Evolutionary conservation across 2,113 vertebrate genomes (phyloP).

Genomic region (Indicator indicator): DNA sequence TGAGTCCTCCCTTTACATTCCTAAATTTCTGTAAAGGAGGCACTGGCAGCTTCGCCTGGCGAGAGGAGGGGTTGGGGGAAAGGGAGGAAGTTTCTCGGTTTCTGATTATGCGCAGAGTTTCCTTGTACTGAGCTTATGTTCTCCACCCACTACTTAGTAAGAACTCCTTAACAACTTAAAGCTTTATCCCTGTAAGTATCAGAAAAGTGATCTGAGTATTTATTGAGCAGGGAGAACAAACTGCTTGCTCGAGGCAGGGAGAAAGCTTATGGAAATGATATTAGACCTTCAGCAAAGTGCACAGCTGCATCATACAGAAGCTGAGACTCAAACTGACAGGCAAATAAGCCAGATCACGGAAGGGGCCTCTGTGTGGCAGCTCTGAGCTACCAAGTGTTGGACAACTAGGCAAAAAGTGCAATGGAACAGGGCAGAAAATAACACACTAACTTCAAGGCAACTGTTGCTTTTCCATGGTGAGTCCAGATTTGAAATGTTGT

Average conservation of each 20-base stretch:
- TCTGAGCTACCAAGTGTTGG: conserved; percentile 77
- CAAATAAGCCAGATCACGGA: conserved; percentile 78
- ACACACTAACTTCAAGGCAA: conserved; percentile 73
- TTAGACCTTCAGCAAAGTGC: conserved; percentile 80
- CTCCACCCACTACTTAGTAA: conserved; percentile 87
- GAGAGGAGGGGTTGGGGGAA: conserved; percentile 76
- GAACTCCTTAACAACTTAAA: conserved; percentile 77
- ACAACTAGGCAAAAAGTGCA: conserved; percentile 79
- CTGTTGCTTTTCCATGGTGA: conserved; percentile 81
- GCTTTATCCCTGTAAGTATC: conserved; percentile 66
- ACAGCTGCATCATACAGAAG: conserved; percentile 85
- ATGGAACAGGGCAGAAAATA: conserved; percentile 78
- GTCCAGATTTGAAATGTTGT: conserved; percentile 70
- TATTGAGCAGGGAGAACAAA: conserved; percentile 61
- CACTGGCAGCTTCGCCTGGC: conserved; percentile 79
- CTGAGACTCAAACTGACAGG: conserved; percentile 82
- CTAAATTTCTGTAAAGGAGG: conserved; percentile 87
- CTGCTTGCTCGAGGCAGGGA: conserved; percentile 60
- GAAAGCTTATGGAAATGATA: conserved; percentile 71
- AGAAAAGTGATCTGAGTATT: conserved; percentile 67
- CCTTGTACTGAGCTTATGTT: conserved; percentile 83
- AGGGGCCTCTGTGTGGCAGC: conserved; percentile 81
- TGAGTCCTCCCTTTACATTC: conserved; percentile 92
- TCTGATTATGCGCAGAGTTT: conserved; percentile 90
- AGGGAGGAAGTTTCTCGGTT: conserved; percentile 85